Evolutionary conservation across 1,140 invertebrate species (phyloP).

Genomic region (Megalopta genalis): DNA sequence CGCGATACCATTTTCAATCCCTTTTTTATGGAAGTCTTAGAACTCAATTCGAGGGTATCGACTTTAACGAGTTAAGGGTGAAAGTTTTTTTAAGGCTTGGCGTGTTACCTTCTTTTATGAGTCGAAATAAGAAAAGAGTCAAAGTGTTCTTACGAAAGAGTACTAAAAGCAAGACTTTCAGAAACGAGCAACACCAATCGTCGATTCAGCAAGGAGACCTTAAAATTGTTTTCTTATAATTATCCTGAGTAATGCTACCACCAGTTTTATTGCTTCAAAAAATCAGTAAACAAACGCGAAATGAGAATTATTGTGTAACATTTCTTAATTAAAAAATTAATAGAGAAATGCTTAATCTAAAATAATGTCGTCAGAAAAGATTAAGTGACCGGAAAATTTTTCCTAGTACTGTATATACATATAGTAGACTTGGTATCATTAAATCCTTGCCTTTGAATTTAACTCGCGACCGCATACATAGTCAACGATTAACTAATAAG

Average conservation of each 20-base stretch:
- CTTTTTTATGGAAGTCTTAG: conserved; percentile 18
- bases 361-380: too few species aligned
- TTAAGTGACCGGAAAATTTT: too few species aligned
- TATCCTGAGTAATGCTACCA: background rate
- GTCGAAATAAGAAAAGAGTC: conserved; percentile 21
- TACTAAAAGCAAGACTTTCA: conserved; percentile 31
- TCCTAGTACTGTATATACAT: too few species aligned
- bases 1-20: conserved; percentile 5
- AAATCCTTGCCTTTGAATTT: too few species aligned
- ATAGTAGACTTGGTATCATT: too few species aligned
- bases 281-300: background rate
- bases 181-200: conserved; percentile 21
- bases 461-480: too few species aligned
- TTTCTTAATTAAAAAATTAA: too few species aligned
- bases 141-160: conserved; percentile 12
- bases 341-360: too few species aligned
- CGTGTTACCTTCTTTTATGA: background rate
- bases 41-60: conserved; percentile 23
- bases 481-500: too few species aligned
- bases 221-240: conserved; percentile 17
- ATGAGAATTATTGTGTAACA: too few species aligned
- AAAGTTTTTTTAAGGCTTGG: conserved; percentile 24
- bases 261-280: conserved; percentile 2
- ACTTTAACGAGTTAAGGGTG: conserved; percentile 24
- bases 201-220: conserved; percentile 4